Percentiles rank a stretch among this genome's conserved stretches.
phyloP scores from a whole-genome alignment of 1,140 invertebrate genomes.

The Leptopilina clavipes region DNA sequence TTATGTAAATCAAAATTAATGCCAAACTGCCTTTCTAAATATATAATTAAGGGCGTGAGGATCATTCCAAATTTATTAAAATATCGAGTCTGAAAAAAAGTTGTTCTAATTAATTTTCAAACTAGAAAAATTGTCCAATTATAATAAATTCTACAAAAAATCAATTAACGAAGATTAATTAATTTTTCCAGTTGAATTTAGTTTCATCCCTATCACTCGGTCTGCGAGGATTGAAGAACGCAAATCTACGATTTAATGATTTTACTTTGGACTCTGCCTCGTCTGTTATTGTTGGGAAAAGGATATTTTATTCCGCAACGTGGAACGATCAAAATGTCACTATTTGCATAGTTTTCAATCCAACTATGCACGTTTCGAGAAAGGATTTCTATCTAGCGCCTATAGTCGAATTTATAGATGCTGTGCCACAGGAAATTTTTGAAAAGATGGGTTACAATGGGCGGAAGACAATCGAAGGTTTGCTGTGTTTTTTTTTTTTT shows the following conservation, averaged over 20 bases:
- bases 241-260: conserved; percentile 82
- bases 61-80: too few species aligned
- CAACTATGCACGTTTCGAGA: conserved; percentile 67
- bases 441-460: conserved; percentile 71
- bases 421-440: conserved; percentile 80
- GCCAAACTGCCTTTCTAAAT: too few species aligned
- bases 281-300: conserved; percentile 79
- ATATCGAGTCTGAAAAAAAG: too few species aligned
- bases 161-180: not conserved
- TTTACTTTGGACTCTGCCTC: conserved; percentile 78
- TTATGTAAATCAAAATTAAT: not conserved
- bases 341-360: conserved; percentile 81
- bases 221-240: conserved; percentile 81
- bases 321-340: conserved; percentile 84
- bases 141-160: not conserved
- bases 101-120: too few species aligned
- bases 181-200: conserved; percentile 79
- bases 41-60: too few species aligned
- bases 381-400: conserved; percentile 80
- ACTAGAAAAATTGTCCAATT: too few species aligned
- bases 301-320: conserved; percentile 82
- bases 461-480: conserved; percentile 80
- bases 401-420: conserved; percentile 85
- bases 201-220: conserved; percentile 78
- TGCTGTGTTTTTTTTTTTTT: not conserved